These are phyloP conservation scores for Fragum whitleyi DNA, from an alignment of 2,888 invertebrate species.

Conservation along the genomic window DNA sequence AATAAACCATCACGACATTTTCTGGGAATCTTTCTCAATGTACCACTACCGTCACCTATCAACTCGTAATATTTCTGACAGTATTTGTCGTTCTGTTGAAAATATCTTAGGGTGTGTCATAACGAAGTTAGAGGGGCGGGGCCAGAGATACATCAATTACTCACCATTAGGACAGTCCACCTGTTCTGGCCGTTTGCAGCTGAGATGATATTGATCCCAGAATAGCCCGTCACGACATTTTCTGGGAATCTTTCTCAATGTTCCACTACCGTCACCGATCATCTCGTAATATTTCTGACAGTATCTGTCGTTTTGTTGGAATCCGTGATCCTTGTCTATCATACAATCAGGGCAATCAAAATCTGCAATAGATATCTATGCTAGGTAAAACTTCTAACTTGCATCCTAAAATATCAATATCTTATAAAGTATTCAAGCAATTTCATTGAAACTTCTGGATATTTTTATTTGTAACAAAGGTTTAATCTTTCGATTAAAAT, in stretches of 20 bases:
- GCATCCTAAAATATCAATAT: too few species aligned
- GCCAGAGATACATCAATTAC: too few species aligned
- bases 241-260: constrained; percentile 29
- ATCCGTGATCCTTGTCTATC: constrained; percentile 61
- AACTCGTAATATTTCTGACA: constrained; percentile 66
- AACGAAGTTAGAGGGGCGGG: too few species aligned
- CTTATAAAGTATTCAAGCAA: too few species aligned
- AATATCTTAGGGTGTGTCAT: too few species aligned
- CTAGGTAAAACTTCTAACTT: too few species aligned
- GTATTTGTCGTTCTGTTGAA: constrained; percentile 48
- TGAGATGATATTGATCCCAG: constrained; percentile 60
- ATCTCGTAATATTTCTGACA: constrained; percentile 66
- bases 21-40: constrained; percentile 29
- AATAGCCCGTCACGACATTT: constrained; percentile 65
- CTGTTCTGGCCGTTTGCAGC: constrained; percentile 60
- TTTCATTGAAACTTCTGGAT: too few species aligned
- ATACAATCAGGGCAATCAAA: constrained; percentile 63
- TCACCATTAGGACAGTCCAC: constrained; percentile 59
- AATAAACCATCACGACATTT: constrained; percentile 65
- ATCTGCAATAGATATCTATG: constrained; percentile 39
- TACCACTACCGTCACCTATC: constrained; percentile 52
- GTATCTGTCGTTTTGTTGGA: constrained; percentile 48
- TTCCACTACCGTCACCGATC: constrained; percentile 52
- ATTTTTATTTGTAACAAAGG: too few species aligned
- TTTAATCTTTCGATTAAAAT: too few species aligned